Conservation (phyloP, 2,797 vertebrate species). For the Pipistrellus pygmaeus region DNA sequence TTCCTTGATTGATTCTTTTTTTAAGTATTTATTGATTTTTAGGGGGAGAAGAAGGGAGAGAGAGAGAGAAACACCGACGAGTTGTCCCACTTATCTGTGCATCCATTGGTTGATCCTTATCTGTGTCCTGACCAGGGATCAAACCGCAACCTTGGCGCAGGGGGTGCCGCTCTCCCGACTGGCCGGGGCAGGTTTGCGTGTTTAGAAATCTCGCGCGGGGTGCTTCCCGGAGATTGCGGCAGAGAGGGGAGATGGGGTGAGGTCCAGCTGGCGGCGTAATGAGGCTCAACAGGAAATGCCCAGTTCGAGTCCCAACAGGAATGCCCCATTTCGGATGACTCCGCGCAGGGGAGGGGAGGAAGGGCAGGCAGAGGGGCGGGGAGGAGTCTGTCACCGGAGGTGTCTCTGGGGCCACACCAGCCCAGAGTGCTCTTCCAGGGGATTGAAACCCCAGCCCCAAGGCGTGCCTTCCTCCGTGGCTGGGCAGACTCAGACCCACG, state of each 20-base stretch:
- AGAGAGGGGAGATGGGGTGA: neutral
- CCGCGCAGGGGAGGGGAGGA: neutral
- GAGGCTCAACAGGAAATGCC: too few relatives aligned
- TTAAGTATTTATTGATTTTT: too few relatives aligned
- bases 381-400: neutral
- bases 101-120: neutral
- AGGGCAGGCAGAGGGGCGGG: too few relatives aligned
- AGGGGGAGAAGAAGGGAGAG: too few relatives aligned
- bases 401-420: rapidly evolving
- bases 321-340: neutral
- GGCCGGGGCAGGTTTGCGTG: neutral
- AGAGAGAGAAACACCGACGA: too few relatives aligned
- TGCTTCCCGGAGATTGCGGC: neutral
- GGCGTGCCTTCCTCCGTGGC: neutral
- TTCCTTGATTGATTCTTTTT: too few relatives aligned
- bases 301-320: too few relatives aligned
- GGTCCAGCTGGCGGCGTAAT: neutral
- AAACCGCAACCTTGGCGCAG: neutral
- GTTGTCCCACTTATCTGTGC: too few relatives aligned
- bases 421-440: neutral
- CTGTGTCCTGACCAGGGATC: neutral
- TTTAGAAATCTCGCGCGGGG: neutral
- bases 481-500: rapidly evolving
- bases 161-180: neutral
- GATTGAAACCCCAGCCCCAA: neutral